Evolutionary conservation across 2,888 invertebrate species (phyloP).

Genomic region (Panopea generosa): DNA sequence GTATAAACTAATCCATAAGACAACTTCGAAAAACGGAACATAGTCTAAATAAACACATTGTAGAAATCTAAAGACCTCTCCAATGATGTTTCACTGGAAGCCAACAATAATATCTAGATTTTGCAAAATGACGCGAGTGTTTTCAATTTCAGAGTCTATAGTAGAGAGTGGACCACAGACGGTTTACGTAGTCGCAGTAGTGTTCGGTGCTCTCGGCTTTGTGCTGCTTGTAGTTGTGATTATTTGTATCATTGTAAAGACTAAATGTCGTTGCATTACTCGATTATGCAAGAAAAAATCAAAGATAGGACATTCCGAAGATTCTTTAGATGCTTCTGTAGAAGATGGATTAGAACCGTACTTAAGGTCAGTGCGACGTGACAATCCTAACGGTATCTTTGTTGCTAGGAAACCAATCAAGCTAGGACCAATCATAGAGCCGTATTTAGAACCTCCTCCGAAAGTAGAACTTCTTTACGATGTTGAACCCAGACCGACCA

Average conservation of each 20-base stretch:
- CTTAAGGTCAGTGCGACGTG: neutral
- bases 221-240: conserved; percentile 33
- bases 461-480: conserved; percentile 46
- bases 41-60: no score
- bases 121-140: no score
- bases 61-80: no score
- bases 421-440: conserved; percentile 47
- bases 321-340: conserved; percentile 17
- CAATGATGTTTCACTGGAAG: no score
- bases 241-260: conserved; percentile 37
- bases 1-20: no score
- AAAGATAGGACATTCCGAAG: conserved; percentile 46
- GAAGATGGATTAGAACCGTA: neutral
- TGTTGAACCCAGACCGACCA: conserved; percentile 29
- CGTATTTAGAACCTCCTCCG: conserved; percentile 42
- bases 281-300: conserved; percentile 27
- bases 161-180: conserved; percentile 29
- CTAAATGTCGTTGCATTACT: conserved; percentile 49
- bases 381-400: conserved; percentile 22
- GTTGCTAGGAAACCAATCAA: conserved; percentile 49
- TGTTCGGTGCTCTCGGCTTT: conserved; percentile 28
- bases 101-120: no score
- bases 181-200: conserved; percentile 32
- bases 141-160: conserved; percentile 37
- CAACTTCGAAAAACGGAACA: no score